Evolutionary conservation across 2,888 invertebrate species (phyloP).

Genomic region (Phyllotreta cruciferae): DNA sequence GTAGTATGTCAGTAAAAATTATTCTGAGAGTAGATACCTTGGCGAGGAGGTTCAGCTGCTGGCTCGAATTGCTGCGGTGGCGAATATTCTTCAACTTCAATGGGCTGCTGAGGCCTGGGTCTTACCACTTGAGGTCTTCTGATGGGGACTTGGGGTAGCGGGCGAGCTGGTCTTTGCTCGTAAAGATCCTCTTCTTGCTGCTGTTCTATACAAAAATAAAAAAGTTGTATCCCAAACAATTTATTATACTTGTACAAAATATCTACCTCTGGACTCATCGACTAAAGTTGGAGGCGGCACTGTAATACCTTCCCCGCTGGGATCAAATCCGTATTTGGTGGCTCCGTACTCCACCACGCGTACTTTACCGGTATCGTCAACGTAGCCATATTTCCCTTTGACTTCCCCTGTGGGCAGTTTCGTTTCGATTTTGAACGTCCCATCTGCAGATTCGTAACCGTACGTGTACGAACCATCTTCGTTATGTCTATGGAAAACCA

Average conservation of each 20-base stretch:
- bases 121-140: slow-evolving; percentile 39
- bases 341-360: slow-evolving; percentile 87
- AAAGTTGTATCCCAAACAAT: too few species aligned
- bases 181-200: slow-evolving; percentile 39
- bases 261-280: slow-evolving; percentile 61
- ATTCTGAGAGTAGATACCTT: slow-evolving; percentile 25
- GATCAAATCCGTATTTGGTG: slow-evolving; percentile 87
- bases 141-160: slow-evolving; percentile 45
- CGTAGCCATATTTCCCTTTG: slow-evolving; percentile 90
- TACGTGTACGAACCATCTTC: slow-evolving; percentile 92
- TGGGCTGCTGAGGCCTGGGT: slow-evolving; percentile 50
- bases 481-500: slow-evolving; percentile 71
- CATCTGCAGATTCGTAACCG: slow-evolving; percentile 88
- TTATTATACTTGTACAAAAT: slow-evolving; percentile 37
- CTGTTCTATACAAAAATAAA: slow-evolving; percentile 34
- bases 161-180: slow-evolving; percentile 38
- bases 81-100: slow-evolving; percentile 42
- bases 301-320: slow-evolving; percentile 85
- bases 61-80: slow-evolving; percentile 44
- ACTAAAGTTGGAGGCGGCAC: slow-evolving; percentile 72
- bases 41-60: slow-evolving; percentile 35
- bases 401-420: slow-evolving; percentile 83
- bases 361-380: slow-evolving; percentile 81
- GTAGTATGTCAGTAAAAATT: not conserved
- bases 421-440: slow-evolving; percentile 89